Evolutionary conservation across 2,888 invertebrate species (phyloP).

Genomic region (Chalcosyrphus nemorum): DNA sequence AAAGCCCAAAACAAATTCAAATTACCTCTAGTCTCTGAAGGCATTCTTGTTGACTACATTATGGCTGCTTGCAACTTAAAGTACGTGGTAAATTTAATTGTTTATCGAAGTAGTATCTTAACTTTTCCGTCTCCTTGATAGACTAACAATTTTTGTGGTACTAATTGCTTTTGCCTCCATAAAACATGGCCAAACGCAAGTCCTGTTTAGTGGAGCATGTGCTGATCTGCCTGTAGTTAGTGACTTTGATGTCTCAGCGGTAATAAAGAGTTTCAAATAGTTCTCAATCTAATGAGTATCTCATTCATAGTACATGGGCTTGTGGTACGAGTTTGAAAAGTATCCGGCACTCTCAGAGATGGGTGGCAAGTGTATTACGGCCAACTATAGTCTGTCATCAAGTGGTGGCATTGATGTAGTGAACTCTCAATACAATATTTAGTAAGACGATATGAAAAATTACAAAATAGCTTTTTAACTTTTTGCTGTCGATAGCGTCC

Average conservation of each 20-base stretch:
- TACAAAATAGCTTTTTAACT: no score
- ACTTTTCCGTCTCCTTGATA: no score
- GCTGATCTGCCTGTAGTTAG: neutral
- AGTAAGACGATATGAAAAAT: neutral
- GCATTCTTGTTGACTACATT: neutral
- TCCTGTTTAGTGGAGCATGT: neutral
- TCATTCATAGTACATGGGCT: neutral
- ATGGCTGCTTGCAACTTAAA: neutral
- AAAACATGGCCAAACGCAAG: neutral
- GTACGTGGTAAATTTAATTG: neutral
- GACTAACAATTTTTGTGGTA: neutral
- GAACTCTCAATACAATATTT: neutral
- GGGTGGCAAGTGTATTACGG: conserved; percentile 86
- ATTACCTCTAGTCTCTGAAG: no score
- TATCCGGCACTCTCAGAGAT: conserved; percentile 88
- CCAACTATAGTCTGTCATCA: neutral
- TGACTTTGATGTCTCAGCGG: neutral
- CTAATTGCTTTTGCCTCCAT: neutral
- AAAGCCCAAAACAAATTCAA: no score
- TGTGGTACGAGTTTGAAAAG: conserved; percentile 88
- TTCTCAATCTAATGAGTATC: neutral
- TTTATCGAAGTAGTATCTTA: no score
- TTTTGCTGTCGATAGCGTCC: no score
- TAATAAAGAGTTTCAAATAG: no score
- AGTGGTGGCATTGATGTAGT: neutral